Base-by-base conservation (phyloP, 2,888 invertebrate species). In the Kuschelorhynchus macadamiae region DNA sequence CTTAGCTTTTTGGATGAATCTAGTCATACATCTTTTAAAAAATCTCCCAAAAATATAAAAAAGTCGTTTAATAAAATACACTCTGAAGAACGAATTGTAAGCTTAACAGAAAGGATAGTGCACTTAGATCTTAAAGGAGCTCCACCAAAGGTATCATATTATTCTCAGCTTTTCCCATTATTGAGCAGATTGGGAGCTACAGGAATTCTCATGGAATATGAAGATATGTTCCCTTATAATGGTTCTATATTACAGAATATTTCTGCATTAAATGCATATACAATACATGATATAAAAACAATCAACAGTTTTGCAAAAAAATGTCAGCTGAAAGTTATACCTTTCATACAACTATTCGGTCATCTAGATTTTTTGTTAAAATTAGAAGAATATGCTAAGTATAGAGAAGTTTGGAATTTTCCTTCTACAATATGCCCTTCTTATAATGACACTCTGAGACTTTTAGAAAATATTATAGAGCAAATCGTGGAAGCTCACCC, bases 111-210 rank as follows among this genome's bases (percentile, higher is more conserved):
- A 68, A 88, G 91, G 65, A 86, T 94, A 20, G 91, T 96, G 1
- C 95, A 95, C 82, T 82, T 95, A 18, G 96, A 95, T 83, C 82
- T 95, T 12, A 95, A 96, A 81, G 94, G 95, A 7, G 92, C 94
- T 0, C 93, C 94, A 0, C 92, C 92, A 0, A 90, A 88, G 75
- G 77, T 92, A 1, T 79, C 82, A 0, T 92, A 91, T 76, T 86
- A 89, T 63, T 80, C 85, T 53, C 83, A 86, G 7, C 73, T 95
- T 0, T 86, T 94, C 62, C 88, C 88, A 0, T 81, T 89, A 65
- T 78, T 93, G 7, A 86, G 85, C 50, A 83, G 84, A 18, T 79
- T 90, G 39, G 91, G 93, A n/a, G 93, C 90, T 0, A 94, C 91
- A 18, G 94, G 92, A 0, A 79, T 95, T 11, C 83, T 95, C 2